These are phyloP conservation scores for Meta bourneti DNA, from an alignment of 2,888 invertebrate species.

Conservation along the genomic window DNA sequence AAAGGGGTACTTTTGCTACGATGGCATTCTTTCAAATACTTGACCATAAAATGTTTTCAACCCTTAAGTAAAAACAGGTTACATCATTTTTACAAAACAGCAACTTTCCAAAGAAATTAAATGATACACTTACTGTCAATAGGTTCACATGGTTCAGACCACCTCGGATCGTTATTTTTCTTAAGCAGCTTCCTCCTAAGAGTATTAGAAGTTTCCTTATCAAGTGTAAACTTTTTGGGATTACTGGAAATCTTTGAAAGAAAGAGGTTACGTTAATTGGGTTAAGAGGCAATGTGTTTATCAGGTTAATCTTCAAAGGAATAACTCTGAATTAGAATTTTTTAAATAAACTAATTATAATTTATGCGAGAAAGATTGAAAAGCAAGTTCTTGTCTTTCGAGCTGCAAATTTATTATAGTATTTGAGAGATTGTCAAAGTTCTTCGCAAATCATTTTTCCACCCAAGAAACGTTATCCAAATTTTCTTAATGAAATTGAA, in stretches of 20 bases:
- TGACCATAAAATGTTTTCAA: too few relatives aligned
- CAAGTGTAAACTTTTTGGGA: slow-evolving; percentile 39
- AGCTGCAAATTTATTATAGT: too few relatives aligned
- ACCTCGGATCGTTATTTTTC: slow-evolving; percentile 44
- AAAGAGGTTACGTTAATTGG: neutral
- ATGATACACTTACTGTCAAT: slow-evolving; percentile 56
- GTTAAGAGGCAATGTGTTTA: neutral
- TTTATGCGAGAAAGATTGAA: neutral
- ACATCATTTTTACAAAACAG: too few relatives aligned
- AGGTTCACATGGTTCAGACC: slow-evolving; percentile 63
- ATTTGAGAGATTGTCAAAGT: too few relatives aligned
- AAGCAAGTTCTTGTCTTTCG: too few relatives aligned
- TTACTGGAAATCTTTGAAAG: slow-evolving; percentile 57
- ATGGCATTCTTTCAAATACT: too few relatives aligned
- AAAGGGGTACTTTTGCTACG: too few relatives aligned
- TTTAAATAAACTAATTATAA: neutral
- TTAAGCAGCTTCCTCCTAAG: slow-evolving; percentile 57
- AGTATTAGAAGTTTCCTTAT: slow-evolving; percentile 15
- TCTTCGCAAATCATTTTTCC: too few relatives aligned
- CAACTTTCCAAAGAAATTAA: neutral
- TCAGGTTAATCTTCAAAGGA: neutral
- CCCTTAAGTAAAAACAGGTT: too few relatives aligned
- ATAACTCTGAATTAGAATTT: neutral
- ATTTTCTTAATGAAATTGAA: too few relatives aligned
- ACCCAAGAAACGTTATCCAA: too few relatives aligned